These are phyloP conservation scores for Esox niger DNA, from an alignment of 2,113 vertebrate genomes.

Conservation along the genomic window DNA sequence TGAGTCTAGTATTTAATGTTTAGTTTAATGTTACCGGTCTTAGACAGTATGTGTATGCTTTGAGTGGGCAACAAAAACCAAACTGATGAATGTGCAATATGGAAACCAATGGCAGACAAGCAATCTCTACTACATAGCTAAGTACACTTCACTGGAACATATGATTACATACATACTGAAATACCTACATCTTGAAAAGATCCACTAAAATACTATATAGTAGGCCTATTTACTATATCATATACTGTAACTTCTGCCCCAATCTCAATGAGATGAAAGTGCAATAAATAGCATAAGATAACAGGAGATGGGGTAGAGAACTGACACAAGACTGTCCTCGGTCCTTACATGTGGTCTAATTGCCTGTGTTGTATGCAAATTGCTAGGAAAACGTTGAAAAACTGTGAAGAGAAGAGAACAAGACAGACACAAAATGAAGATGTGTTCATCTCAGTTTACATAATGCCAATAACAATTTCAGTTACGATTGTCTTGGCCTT, in stretches of 20 bases:
- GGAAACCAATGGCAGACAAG: not conserved
- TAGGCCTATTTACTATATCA: not conserved
- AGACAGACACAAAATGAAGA: not conserved
- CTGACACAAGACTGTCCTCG: not conserved
- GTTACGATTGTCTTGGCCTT: not conserved
- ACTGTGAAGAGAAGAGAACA: not conserved
- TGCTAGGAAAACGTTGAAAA: too few species aligned
- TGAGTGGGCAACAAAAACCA: slow-evolving; percentile 28
- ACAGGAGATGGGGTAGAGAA: not conserved
- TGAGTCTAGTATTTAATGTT: not conserved
- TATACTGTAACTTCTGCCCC: not conserved
- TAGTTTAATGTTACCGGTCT: not conserved
- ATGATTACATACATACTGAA: not conserved
- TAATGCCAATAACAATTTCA: slow-evolving; percentile 22
- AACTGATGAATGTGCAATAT: slow-evolving; percentile 42
- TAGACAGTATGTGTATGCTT: slow-evolving; percentile 14
- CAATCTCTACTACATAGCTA: not conserved
- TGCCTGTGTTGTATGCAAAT: not conserved
- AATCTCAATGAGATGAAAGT: not conserved
- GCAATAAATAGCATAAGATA: too few species aligned
- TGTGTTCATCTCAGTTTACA: not conserved
- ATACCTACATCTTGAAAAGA: not conserved
- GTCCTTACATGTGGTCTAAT: not conserved
- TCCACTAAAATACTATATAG: not conserved
- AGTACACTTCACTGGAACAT: not conserved